Percentiles rank a stretch among this genome's conserved stretches.
phyloP scores from a whole-genome alignment of 2,888 invertebrate species.

The Caprella mutica region DNA sequence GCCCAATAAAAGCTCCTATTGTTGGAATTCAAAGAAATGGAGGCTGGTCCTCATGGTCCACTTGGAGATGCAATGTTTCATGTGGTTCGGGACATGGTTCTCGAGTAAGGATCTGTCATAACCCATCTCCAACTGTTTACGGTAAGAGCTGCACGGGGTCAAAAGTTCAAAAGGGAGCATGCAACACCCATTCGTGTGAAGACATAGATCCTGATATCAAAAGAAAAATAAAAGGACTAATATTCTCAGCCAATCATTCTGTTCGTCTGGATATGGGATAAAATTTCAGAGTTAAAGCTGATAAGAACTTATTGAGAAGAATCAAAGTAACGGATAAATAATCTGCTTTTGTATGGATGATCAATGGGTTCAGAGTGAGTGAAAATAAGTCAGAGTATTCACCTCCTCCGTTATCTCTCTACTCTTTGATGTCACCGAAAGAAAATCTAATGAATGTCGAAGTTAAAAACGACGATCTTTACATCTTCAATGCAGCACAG shows the following conservation, averaged over 20 bases:
- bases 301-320: not conserved
- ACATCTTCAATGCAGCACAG: not conserved
- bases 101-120: not conserved
- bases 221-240: not conserved
- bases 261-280: not conserved
- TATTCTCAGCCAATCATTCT: not conserved
- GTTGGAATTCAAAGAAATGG: not conserved
- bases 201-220: not conserved
- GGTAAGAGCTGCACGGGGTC: not conserved
- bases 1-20: not conserved
- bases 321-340: not conserved
- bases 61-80: not conserved
- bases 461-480: not conserved
- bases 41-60: constrained; percentile 2
- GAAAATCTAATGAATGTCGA: not conserved
- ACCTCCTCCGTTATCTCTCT: not conserved
- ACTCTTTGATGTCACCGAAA: not conserved
- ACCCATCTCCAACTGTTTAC: not conserved
- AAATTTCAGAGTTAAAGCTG: not conserved
- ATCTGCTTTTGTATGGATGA: not conserved
- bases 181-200: not conserved
- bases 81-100: constrained; percentile 1
- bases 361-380: not conserved
- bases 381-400: not conserved
- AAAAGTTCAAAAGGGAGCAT: not conserved